Evolutionary conservation across 1,140 invertebrate species (phyloP).

Genomic region (Glomeris maerens): DNA sequence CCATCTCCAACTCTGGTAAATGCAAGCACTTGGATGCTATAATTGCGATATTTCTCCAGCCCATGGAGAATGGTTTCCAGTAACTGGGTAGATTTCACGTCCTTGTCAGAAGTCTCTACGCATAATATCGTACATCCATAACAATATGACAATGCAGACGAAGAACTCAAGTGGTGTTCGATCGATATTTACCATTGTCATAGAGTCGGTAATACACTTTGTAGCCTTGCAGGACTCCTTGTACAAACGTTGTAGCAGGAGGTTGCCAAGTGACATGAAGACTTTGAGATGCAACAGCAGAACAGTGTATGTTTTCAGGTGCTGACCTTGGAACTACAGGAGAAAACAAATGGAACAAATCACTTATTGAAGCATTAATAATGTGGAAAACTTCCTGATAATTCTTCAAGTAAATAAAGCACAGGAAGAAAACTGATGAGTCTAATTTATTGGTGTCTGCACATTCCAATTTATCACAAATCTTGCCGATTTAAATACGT

Average conservation of each 20-base stretch:
- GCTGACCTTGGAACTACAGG: constrained; percentile 58
- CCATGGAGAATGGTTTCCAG: constrained; percentile 24
- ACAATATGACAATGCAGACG: too few relatives aligned
- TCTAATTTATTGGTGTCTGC: too few relatives aligned
- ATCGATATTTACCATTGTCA: constrained; percentile 49
- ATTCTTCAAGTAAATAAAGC: too few relatives aligned
- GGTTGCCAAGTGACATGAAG: constrained; percentile 28
- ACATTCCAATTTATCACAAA: too few relatives aligned
- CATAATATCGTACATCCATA: too few relatives aligned
- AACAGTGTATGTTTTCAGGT: constrained; percentile 30
- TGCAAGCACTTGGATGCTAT: constrained; percentile 37
- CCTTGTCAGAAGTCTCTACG: too few relatives aligned
- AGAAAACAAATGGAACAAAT: too few relatives aligned
- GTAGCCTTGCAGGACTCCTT: constrained; percentile 44
- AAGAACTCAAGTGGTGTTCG: too few relatives aligned
- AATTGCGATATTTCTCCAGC: constrained; percentile 38
- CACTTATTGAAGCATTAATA: too few relatives aligned
- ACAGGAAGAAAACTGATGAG: too few relatives aligned
- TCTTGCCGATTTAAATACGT: too few relatives aligned
- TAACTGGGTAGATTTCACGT: constrained; percentile 15
- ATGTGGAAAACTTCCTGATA: too few relatives aligned
- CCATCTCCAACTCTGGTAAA: constrained; percentile 41
- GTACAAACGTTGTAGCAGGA: constrained; percentile 36
- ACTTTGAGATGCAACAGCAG: constrained; percentile 29
- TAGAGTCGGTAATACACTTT: constrained; percentile 34